Conservation (phyloP, 2,888 invertebrate genomes). For the Sesia bembeciformis region DNA sequence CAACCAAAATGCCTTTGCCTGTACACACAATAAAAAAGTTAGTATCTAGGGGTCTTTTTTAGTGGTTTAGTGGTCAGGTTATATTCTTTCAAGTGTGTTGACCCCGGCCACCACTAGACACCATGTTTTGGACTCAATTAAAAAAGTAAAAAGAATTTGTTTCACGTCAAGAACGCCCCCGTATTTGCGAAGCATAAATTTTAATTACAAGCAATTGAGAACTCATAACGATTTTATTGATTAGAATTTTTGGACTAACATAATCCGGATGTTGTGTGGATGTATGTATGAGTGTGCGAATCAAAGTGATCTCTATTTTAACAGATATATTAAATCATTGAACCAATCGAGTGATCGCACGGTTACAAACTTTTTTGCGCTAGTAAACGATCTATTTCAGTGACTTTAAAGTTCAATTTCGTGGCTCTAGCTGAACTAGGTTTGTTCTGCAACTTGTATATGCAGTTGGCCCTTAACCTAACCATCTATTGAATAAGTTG, state of each 20-base stretch:
- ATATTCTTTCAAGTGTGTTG: slow-evolving; percentile 52
- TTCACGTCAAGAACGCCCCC: slow-evolving; percentile 50
- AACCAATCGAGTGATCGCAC: too few relatives aligned
- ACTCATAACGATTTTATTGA: neutral
- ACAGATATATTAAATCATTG: too few relatives aligned
- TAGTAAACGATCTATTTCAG: too few relatives aligned
- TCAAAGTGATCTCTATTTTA: too few relatives aligned
- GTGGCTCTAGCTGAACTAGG: too few relatives aligned
- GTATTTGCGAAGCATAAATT: slow-evolving; percentile 41
- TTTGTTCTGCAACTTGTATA: too few relatives aligned
- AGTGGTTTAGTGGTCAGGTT: neutral
- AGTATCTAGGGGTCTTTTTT: slow-evolving; percentile 2
- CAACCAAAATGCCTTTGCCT: slow-evolving; percentile 24
- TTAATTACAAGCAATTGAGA: slow-evolving; percentile 25
- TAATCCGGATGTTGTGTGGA: neutral
- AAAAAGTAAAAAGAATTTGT: slow-evolving; percentile 65
- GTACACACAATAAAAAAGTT: slow-evolving; percentile 8
- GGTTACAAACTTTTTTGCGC: too few relatives aligned
- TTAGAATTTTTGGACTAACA: neutral
- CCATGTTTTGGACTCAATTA: slow-evolving; percentile 66
- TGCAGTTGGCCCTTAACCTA: too few relatives aligned
- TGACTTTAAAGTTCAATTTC: too few relatives aligned
- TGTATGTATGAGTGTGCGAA: too few relatives aligned
- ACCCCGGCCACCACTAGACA: slow-evolving; percentile 53
- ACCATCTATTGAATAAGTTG: too few relatives aligned